These are phyloP conservation scores for Gallinago jamesoni DNA, from an alignment of 2,113 vertebrate genomes.

Conservation along the genomic window DNA sequence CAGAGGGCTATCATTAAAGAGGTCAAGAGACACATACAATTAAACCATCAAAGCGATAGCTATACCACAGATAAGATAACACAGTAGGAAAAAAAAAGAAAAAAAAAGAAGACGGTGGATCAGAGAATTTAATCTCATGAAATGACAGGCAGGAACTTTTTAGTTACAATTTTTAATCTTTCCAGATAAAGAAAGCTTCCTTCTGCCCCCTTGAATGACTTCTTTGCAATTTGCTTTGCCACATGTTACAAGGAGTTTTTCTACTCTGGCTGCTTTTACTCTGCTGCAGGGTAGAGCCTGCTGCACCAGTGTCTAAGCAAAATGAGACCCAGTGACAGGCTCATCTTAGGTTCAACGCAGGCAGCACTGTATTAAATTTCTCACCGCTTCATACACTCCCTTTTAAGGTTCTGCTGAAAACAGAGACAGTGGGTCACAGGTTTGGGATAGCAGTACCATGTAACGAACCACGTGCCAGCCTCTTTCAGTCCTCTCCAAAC, in stretches of 20 bases:
- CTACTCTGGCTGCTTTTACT: not conserved
- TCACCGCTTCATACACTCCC: not conserved
- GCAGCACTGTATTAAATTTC: not conserved
- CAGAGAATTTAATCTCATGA: not conserved
- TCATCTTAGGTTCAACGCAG: not conserved
- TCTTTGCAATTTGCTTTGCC: not conserved
- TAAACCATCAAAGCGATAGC: conserved; percentile 6
- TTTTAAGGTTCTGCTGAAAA: not conserved
- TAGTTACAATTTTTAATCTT: not conserved
- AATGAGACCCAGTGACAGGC: not conserved
- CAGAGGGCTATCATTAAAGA: conserved; percentile 8
- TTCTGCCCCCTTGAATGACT: not conserved
- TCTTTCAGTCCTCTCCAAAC: not conserved
- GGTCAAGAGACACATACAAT: conserved; percentile 8
- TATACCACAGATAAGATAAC: conserved; percentile 23
- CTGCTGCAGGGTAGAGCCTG: not conserved
- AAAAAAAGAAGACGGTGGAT: not conserved
- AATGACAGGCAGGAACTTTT: not conserved
- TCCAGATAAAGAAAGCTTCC: not conserved
- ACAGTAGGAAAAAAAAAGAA: not conserved
- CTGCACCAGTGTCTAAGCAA: not conserved
- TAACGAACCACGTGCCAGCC: not conserved
- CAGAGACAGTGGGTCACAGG: not conserved
- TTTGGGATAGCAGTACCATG: not conserved
- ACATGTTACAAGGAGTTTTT: not conserved